These are phyloP conservation scores for Epinephelus malabaricus DNA, from an alignment of 2,797 vertebrate genomes.

Conservation along the genomic window DNA sequence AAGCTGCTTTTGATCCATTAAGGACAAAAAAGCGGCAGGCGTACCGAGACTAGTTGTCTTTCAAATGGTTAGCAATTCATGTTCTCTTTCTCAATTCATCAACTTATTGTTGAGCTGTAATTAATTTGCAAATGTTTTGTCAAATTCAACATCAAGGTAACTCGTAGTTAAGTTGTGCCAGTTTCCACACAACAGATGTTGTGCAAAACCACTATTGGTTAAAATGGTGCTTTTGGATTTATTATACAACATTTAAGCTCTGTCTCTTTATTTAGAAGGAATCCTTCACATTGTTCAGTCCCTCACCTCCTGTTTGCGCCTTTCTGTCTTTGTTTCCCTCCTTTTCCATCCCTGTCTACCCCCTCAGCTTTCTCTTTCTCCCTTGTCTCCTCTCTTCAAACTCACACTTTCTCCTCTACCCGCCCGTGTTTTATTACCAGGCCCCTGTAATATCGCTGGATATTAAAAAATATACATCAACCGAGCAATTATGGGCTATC, in stretches of 20 bases:
- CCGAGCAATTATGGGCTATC: slow-evolving; percentile 86
- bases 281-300: slow-evolving; percentile 12
- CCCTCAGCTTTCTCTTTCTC: slow-evolving; percentile 40
- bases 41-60: not conserved
- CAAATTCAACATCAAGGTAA: not conserved
- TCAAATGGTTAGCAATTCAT: not conserved
- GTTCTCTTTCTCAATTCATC: not conserved
- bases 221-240: not conserved
- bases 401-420: slow-evolving; percentile 64
- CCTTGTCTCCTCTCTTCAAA: slow-evolving; percentile 50
- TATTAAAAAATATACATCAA: slow-evolving; percentile 91
- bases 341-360: slow-evolving; percentile 28
- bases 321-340: slow-evolving; percentile 30
- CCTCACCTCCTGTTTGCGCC: slow-evolving; percentile 17
- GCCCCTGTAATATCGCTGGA: slow-evolving; percentile 84
- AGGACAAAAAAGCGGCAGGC: not conserved
- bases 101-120: not conserved
- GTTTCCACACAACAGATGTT: not conserved
- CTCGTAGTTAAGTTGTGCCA: not conserved
- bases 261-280: not conserved
- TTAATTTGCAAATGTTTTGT: not conserved
- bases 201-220: not conserved
- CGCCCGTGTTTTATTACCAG: slow-evolving; percentile 80
- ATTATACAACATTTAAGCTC: not conserved
- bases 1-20: not conserved